These are phyloP conservation scores for Melanotaenia trifasciata DNA, from an alignment of 2,797 vertebrate genomes.

Conservation along the genomic window DNA sequence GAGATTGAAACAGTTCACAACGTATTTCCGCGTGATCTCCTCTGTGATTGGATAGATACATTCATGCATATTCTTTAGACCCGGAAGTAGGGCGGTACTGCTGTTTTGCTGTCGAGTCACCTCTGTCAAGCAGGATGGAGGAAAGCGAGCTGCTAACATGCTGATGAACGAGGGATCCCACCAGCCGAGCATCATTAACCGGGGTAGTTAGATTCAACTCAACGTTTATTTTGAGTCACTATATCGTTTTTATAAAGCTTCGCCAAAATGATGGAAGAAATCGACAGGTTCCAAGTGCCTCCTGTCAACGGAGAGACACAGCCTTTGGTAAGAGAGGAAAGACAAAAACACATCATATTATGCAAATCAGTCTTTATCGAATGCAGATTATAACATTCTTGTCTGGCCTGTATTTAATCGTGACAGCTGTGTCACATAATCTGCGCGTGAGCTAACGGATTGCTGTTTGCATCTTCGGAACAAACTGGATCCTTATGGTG, in stretches of 20 bases:
- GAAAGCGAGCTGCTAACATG: conserved; percentile 82
- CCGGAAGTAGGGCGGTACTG: conserved; percentile 86
- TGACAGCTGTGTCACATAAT: conserved; percentile 41
- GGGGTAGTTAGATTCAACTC: conserved; percentile 28
- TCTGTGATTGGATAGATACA: conserved; percentile 56
- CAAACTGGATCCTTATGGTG: conserved; percentile 38
- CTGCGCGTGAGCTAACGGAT: conserved; percentile 36
- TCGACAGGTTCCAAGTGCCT: conserved; percentile 96
- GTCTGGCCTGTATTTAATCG: conserved; percentile 23
- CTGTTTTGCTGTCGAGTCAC: conserved; percentile 90
- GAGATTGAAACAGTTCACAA: not conserved
- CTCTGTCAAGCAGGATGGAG: conserved; percentile 81
- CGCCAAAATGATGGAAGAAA: conserved; percentile 95
- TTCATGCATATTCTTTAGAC: conserved; percentile 72
- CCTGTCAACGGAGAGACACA: conserved; percentile 94
- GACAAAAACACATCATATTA: conserved; percentile 27
- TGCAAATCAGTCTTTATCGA: conserved; percentile 18
- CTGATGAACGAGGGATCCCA: conserved; percentile 56
- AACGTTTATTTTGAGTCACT: conserved; percentile 7
- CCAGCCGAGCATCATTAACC: conserved; percentile 38
- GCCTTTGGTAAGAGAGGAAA: conserved; percentile 88
- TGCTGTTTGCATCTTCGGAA: conserved; percentile 33
- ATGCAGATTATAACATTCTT: not conserved
- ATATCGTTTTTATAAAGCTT: conserved; percentile 42
- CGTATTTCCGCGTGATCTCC: conserved; percentile 28